Conservation (phyloP, 1,140 invertebrate genomes). For the Drosophila nannoptera region DNA sequence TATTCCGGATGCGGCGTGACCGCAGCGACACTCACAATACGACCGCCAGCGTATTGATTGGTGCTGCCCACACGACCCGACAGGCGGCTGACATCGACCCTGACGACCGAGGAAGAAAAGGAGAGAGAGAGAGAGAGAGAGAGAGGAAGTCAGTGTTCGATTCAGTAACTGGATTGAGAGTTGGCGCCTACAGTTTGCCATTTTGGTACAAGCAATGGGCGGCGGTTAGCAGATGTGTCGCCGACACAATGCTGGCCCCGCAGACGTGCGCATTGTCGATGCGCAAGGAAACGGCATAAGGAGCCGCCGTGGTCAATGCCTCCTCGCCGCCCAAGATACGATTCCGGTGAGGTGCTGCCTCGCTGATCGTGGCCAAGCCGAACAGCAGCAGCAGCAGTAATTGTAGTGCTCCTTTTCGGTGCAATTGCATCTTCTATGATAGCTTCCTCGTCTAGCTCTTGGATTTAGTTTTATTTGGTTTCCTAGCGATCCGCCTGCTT, state of each 20-base stretch:
- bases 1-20: constrained; percentile 74
- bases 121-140: not conserved
- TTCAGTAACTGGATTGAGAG: not conserved
- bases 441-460: not conserved
- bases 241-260: constrained; percentile 53
- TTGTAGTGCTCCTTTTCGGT: not conserved
- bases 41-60: constrained; percentile 71
- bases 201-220: constrained; percentile 65
- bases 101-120: constrained; percentile 4
- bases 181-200: constrained; percentile 49
- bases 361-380: not conserved
- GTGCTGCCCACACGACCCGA: constrained; percentile 67
- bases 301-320: constrained; percentile 40
- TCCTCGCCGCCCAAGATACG: constrained; percentile 69
- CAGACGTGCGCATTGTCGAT: constrained; percentile 68
- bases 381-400: constrained; percentile 14
- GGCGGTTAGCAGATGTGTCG: constrained; percentile 54
- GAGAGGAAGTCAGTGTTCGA: not conserved
- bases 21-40: constrained; percentile 28
- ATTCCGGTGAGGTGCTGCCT: not conserved
- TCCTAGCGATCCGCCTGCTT: not conserved
- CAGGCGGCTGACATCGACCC: constrained; percentile 45
- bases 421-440: not conserved
- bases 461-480: not conserved
- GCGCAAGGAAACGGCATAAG: constrained; percentile 59